Conservation (phyloP, 2,888 invertebrate genomes). For the Caradrina kadenii region DNA sequence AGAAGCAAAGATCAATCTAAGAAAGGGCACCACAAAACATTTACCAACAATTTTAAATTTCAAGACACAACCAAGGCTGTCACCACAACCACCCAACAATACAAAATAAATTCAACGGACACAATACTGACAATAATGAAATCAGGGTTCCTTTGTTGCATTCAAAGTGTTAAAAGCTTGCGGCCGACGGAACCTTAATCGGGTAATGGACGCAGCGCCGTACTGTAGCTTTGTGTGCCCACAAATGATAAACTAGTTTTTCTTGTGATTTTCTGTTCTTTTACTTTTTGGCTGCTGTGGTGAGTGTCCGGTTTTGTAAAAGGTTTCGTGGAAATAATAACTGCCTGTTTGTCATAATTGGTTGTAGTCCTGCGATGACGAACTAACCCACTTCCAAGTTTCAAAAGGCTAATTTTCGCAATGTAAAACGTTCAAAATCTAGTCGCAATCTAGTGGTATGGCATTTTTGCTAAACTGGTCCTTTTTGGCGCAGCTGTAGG, state of each 20-base stretch:
- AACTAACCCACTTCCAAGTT: no score
- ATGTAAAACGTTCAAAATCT: no score
- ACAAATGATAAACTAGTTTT: conserved; percentile 62
- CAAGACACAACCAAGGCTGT: conserved; percentile 21
- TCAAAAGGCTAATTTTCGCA: no score
- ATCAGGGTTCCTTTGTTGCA: conserved; percentile 65
- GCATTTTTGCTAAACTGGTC: no score
- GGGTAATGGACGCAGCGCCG: conserved; percentile 63
- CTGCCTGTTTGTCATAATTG: neutral
- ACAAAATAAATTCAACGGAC: conserved; percentile 46
- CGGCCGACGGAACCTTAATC: conserved; percentile 61
- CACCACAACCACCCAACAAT: conserved; percentile 9
- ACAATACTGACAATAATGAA: conserved; percentile 65
- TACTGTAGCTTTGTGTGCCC: conserved; percentile 56
- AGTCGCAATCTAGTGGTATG: no score
- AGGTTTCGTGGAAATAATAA: conserved; percentile 19
- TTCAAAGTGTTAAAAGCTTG: conserved; percentile 65
- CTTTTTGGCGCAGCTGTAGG: no score
- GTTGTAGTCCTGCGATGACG: no score
- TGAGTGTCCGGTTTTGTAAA: conserved; percentile 27
- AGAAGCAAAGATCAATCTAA: neutral
- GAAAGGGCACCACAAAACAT: neutral
- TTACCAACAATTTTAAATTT: neutral
- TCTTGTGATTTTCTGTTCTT: conserved; percentile 49
- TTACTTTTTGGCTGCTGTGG: conserved; percentile 40